Base-by-base conservation (phyloP, 2,113 vertebrate genomes). In the Chamaea fasciata region DNA sequence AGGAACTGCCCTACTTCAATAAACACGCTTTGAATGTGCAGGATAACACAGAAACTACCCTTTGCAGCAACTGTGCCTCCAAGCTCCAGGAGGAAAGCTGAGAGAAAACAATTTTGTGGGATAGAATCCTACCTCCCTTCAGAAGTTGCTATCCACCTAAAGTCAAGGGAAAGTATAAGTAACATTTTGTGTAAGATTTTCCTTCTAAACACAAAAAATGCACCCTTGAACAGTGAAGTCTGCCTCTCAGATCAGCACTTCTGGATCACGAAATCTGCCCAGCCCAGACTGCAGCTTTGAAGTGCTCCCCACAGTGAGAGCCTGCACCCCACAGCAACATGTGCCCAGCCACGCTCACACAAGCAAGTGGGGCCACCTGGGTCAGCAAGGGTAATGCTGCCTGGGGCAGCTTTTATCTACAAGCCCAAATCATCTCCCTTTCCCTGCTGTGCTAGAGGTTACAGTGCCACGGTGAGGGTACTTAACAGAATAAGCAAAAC, bases 331-430 rank as follows among this genome's bases (percentile, higher is more conserved):
- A n/a, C 2, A 3, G 24, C 50, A 8, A 1, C 3, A 0, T 3
- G 33, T 31, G 28, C 50, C 65, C 69, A 44, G 77, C 65, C 44
- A 56, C 33, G 2, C 56, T 71, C 49, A 24, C 41, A 42, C 7
- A 1, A 2, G 31, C 42, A 27, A 9, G 17, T 3, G 2, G 4
- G 50, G 50, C 41, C 14, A 4, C 7, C 2, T 9, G 27, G 53
- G 63, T 82, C 53, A 56, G 53, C 77, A 80, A 30, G 44, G 56
- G 39, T 4, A 0, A 17, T n/a, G 62, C 62, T 52, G 31, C 11
- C 63, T 50, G 78, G 35, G 52, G 44, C 59, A 67, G 59, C 70
- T 70, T 75, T 73, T 37, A 81, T 39, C 55, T 67, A 7, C 50
- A 21, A 52, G 46, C 49, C 50, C 64, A 83, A 62, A 68, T 60